Conservation (phyloP, 2,113 vertebrate species). For the Hyperoodon ampullatus region DNA sequence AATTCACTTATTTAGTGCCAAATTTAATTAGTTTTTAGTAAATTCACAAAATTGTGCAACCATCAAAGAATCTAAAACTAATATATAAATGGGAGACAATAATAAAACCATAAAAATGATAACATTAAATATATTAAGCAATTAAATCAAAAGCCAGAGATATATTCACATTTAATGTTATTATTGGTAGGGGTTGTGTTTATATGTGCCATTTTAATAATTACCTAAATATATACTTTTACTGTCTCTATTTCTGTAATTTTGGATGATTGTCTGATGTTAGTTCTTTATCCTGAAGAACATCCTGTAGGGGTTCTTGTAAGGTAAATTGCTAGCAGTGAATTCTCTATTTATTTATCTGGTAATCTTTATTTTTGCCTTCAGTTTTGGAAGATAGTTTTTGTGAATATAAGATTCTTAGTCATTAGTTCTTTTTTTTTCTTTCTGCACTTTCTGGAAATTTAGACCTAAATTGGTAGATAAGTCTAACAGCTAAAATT, state of each 20-base stretch:
- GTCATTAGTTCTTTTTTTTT: not conserved
- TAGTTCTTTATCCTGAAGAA: not conserved
- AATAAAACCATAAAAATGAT: not conserved
- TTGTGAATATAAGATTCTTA: not conserved
- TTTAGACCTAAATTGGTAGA: not conserved
- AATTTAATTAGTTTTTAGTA: not conserved
- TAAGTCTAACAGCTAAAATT: not conserved
- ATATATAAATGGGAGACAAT: not conserved
- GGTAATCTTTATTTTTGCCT: not conserved
- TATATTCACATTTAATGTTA: not conserved
- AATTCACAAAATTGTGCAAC: not conserved
- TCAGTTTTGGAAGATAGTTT: not conserved
- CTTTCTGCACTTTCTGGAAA: not conserved
- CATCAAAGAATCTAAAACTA: not conserved
- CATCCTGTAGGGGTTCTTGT: not conserved
- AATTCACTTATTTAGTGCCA: not conserved
- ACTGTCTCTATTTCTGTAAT: not conserved
- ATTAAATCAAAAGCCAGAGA: not conserved
- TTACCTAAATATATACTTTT: not conserved
- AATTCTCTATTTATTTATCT: not conserved
- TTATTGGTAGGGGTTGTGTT: not conserved
- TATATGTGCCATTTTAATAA: not conserved
- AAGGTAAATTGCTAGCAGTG: not conserved
- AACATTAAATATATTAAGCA: not conserved
- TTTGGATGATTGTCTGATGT: not conserved